phyloP scores from a whole-genome alignment of 2,888 invertebrate genomes.

The Antheraea assamensis region DNA sequence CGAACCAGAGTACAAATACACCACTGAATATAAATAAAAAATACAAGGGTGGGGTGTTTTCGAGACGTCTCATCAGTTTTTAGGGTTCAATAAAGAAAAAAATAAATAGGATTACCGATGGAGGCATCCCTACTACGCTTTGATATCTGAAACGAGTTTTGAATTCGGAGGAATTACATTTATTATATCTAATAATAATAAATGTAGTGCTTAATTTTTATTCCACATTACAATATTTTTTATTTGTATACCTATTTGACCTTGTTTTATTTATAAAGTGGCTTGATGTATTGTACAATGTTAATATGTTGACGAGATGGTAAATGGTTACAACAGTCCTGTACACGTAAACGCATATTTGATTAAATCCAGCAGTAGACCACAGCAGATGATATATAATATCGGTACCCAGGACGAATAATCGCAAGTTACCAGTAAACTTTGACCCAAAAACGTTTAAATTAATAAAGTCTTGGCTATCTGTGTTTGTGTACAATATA shows the following conservation, averaged over 20 bases:
- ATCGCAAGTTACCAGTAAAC: too few species aligned
- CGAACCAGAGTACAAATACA: constrained; percentile 47
- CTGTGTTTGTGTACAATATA: too few species aligned
- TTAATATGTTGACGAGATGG: neutral
- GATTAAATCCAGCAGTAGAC: too few species aligned
- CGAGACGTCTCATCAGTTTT: constrained; percentile 40
- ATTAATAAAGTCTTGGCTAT: too few species aligned
- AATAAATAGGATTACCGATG: constrained; percentile 32
- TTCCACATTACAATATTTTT: neutral
- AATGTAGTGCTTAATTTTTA: neutral
- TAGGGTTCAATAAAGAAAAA: constrained; percentile 38
- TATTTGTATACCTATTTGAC: neutral
- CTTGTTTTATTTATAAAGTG: neutral
- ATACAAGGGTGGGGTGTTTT: constrained; percentile 12
- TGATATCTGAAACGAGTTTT: constrained; percentile 17
- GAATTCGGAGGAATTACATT: constrained; percentile 11
- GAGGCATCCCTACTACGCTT: constrained; percentile 20
- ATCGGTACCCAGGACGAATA: too few species aligned
- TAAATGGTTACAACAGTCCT: neutral
- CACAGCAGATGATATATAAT: too few species aligned
- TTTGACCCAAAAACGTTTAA: too few species aligned
- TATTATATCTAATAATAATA: neutral
- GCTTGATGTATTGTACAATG: neutral
- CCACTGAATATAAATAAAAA: constrained; percentile 42
- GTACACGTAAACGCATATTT: neutral